phyloP scores from a whole-genome alignment of 1,140 invertebrate genomes.

The Macrostomum lignano region DNA sequence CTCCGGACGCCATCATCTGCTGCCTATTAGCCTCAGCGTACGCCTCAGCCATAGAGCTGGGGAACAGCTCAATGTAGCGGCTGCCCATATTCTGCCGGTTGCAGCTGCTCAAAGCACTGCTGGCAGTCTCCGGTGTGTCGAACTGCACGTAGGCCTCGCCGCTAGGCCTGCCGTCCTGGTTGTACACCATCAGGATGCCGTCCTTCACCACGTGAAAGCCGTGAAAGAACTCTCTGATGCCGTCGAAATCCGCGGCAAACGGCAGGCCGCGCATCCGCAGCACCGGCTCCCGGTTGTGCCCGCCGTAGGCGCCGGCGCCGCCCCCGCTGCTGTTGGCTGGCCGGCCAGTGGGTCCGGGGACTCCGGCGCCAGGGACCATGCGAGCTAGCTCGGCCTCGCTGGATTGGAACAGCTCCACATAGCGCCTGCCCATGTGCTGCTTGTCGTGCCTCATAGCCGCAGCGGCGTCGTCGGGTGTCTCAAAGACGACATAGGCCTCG shows the following conservation, averaged over 20 bases:
- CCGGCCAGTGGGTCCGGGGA: constrained; percentile 34
- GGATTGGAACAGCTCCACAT: constrained; percentile 61
- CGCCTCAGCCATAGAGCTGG: too few relatives aligned
- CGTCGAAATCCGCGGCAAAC: too few relatives aligned
- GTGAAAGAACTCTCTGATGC: too few relatives aligned
- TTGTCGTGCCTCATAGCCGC: constrained; percentile 51
- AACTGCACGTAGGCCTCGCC: constrained; percentile 71
- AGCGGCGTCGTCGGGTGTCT: constrained; percentile 45
- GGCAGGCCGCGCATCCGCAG: constrained; percentile 43
- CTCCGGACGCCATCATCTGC: too few relatives aligned
- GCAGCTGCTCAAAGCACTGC: constrained; percentile 41
- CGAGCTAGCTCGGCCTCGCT: constrained; percentile 53
- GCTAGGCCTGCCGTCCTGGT: constrained; percentile 54
- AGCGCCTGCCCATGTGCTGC: constrained; percentile 63
- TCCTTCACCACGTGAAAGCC: too few relatives aligned
- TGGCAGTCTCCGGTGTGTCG: constrained; percentile 44
- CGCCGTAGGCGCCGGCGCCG: too few relatives aligned
- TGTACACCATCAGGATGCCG: constrained; percentile 60
- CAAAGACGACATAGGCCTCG: constrained; percentile 61
- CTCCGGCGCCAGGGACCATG: constrained; percentile 44
- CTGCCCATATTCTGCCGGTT: constrained; percentile 65
- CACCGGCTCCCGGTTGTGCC: constrained; percentile 27
- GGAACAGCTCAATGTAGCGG: constrained; percentile 74
- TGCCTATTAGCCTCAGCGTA: too few relatives aligned
- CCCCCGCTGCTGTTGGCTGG: too few relatives aligned